Conservation (phyloP, 2,113 vertebrate species). For the Platichthys stellatus region DNA sequence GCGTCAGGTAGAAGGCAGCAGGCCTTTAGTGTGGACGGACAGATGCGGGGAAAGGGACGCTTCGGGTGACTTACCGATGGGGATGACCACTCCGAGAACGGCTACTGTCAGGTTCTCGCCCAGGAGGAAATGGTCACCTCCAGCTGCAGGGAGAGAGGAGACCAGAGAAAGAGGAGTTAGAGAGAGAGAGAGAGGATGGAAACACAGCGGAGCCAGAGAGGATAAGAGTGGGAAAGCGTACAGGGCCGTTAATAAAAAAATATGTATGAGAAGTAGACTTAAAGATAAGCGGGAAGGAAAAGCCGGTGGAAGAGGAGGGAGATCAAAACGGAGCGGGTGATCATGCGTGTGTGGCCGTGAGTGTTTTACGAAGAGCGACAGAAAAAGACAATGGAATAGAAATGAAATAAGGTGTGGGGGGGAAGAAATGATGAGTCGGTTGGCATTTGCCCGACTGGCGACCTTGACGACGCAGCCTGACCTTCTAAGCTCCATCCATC, state of each 20-base stretch:
- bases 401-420: not conserved
- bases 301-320: slow-evolving; percentile 7
- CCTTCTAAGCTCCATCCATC: slow-evolving; percentile 32
- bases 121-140: slow-evolving; percentile 85
- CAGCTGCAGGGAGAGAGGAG: slow-evolving; percentile 83
- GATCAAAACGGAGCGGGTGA: slow-evolving; percentile 41
- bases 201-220: not conserved
- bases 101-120: slow-evolving; percentile 93
- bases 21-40: slow-evolving; percentile 35
- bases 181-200: not conserved
- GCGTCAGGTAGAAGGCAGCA: slow-evolving; percentile 39
- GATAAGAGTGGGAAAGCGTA: not conserved
- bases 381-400: slow-evolving; percentile 16
- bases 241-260: not conserved
- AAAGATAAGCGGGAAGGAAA: slow-evolving; percentile 35
- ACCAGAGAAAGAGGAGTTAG: slow-evolving; percentile 8
- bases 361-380: slow-evolving; percentile 46
- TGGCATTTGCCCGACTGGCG: slow-evolving; percentile 29
- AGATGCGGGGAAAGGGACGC: slow-evolving; percentile 22
- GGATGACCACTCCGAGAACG: slow-evolving; percentile 92
- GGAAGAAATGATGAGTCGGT: slow-evolving; percentile 9
- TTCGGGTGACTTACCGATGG: slow-evolving; percentile 87
- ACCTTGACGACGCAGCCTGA: slow-evolving; percentile 47
- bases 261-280: slow-evolving; percentile 28
- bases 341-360: slow-evolving; percentile 31